Conservation (phyloP, 2,113 vertebrate species). For the Callipepla squamata region DNA sequence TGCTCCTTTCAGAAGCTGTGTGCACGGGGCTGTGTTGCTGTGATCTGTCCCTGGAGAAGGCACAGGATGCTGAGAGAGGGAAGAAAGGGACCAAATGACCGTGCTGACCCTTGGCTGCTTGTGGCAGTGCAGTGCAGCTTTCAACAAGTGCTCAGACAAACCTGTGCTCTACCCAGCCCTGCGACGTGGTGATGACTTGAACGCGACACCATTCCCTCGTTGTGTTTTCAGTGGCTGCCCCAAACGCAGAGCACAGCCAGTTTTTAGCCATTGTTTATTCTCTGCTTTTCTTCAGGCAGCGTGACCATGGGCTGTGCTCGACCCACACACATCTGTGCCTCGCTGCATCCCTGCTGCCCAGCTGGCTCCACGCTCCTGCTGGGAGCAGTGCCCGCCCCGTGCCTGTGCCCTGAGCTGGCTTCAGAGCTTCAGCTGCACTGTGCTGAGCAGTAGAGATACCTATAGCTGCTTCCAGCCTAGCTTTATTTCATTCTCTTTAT, state of each 20-base stretch:
- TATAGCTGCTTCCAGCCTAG: not conserved
- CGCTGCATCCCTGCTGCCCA: rapidly evolving
- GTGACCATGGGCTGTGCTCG: not conserved
- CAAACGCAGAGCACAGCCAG: not conserved
- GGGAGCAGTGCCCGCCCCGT: not conserved
- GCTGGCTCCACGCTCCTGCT: not conserved
- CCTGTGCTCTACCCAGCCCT: not conserved
- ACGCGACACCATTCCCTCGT: rapidly evolving
- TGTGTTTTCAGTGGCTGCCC: not conserved
- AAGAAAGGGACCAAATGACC: too few species aligned
- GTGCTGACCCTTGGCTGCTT: not conserved
- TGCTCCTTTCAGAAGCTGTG: not conserved
- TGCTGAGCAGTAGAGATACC: not conserved
- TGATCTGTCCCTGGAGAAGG: not conserved
- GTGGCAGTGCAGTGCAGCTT: not conserved
- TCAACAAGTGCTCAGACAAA: not conserved
- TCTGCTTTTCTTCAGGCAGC: not conserved
- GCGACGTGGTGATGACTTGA: not conserved
- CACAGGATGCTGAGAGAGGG: rapidly evolving
- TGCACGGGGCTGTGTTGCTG: not conserved
- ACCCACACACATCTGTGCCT: not conserved
- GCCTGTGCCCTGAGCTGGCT: not conserved
- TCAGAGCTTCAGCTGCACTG: not conserved
- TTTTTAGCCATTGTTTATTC: not conserved
- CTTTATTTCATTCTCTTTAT: not conserved